Conservation (phyloP, 53 echinoderm and acorn worm species). For the Stichopus horrens region DNA sequence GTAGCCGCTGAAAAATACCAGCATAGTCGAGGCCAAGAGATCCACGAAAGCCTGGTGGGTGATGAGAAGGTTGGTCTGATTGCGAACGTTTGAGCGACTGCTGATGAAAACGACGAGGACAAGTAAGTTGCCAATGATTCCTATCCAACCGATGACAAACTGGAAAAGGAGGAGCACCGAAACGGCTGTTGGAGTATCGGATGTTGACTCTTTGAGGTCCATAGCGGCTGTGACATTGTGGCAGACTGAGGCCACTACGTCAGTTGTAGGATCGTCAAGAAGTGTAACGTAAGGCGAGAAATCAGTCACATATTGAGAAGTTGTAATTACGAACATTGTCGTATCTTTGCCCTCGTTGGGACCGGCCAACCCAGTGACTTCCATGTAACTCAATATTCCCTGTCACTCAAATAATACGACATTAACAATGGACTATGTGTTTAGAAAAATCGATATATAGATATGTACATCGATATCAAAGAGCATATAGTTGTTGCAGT, state of each 20-base stretch:
- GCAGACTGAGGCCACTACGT: too few relatives aligned
- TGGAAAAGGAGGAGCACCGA: constrained; percentile 1
- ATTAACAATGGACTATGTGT: too few relatives aligned
- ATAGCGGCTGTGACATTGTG: neutral
- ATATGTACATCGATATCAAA: too few relatives aligned
- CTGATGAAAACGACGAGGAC: constrained; percentile 60
- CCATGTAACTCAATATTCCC: neutral
- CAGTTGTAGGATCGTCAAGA: neutral
- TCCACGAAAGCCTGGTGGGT: constrained; percentile 76
- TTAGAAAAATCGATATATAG: too few relatives aligned
- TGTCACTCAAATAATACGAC: too few relatives aligned
- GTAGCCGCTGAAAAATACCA: constrained; percentile 55
- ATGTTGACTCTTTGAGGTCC: neutral
- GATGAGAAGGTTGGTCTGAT: constrained; percentile 70
- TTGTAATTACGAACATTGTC: too few relatives aligned
- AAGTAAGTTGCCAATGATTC: constrained; percentile 50
- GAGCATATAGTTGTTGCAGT: too few relatives aligned
- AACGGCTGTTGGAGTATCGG: neutral
- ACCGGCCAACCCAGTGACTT: too few relatives aligned
- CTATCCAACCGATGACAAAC: constrained; percentile 50
- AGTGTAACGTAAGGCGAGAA: neutral
- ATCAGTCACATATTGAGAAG: too few relatives aligned
- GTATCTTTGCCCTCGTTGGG: neutral
- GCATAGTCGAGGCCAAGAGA: constrained; percentile 55
- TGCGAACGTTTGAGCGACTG: constrained; percentile 46